These are phyloP conservation scores for Hymenochirus boettgeri DNA, from an alignment of 2,113 vertebrate species.

Conservation along the genomic window DNA sequence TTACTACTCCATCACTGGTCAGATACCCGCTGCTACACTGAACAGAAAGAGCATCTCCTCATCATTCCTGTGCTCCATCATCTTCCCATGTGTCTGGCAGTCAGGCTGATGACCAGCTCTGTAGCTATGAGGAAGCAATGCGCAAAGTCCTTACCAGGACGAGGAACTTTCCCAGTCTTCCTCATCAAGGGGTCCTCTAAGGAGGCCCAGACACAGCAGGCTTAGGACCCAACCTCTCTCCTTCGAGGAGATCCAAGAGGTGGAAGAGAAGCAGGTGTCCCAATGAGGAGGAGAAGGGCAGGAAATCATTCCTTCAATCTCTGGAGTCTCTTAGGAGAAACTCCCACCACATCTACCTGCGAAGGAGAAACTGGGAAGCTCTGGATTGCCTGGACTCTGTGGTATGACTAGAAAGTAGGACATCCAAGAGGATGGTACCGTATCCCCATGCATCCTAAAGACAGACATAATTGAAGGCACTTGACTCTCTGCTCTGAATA, in stretches of 20 bases:
- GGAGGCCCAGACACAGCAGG: constrained; percentile 79
- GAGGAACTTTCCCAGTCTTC: constrained; percentile 84
- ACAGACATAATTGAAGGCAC: no score
- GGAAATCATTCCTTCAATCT: constrained; percentile 88
- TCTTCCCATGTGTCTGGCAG: constrained; percentile 72
- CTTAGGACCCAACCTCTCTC: constrained; percentile 97
- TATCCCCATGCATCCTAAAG: neutral
- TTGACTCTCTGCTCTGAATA: no score
- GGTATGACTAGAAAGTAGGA: neutral
- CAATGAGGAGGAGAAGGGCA: constrained; percentile 88
- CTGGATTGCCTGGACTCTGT: constrained; percentile 77
- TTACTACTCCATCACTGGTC: neutral
- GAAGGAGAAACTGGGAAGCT: constrained; percentile 60
- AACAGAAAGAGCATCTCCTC: neutral
- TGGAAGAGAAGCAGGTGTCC: constrained; percentile 89
- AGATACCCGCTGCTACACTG: constrained; percentile 50
- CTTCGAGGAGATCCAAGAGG: constrained; percentile 95
- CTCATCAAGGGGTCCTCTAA: constrained; percentile 63
- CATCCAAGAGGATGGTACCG: neutral
- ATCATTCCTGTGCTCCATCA: neutral
- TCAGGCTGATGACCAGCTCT: constrained; percentile 68
- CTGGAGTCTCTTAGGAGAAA: constrained; percentile 89
- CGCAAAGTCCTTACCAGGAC: constrained; percentile 64
- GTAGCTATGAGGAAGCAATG: constrained; percentile 76
- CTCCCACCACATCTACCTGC: constrained; percentile 79